Percentiles rank a stretch among this genome's conserved stretches.
Evolutionary conservation across 92 coral and sea anemone species (phyloP).

Genomic region (Parazoanthus darwini): DNA sequence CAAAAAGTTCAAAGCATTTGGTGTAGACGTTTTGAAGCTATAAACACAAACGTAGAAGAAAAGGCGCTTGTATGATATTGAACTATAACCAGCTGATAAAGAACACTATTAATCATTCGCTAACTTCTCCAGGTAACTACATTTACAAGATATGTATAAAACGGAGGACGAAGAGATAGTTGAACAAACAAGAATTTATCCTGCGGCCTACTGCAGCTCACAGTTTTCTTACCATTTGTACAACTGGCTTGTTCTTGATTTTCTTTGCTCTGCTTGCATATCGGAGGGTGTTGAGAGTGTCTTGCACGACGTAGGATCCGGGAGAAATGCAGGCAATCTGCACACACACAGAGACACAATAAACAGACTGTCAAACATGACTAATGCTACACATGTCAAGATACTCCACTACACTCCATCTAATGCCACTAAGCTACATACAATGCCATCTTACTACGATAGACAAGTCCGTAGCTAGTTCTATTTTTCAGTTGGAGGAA

Average conservation of each 20-base stretch:
- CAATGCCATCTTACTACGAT: too few relatives aligned
- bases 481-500: too few relatives aligned
- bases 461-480: too few relatives aligned
- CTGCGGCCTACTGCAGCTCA: neutral
- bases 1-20: too few relatives aligned
- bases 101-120: neutral
- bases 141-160: neutral
- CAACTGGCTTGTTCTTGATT: constrained; percentile 96
- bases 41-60: too few relatives aligned
- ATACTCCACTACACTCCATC: neutral
- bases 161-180: neutral
- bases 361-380: neutral
- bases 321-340: constrained; percentile 99
- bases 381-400: neutral
- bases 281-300: constrained; percentile 93
- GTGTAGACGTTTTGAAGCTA: too few relatives aligned
- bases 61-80: too few relatives aligned
- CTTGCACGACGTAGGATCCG: constrained; percentile 85
- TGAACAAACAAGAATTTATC: neutral
- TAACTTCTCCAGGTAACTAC: neutral
- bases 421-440: too few relatives aligned
- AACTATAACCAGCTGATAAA: neutral
- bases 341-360: constrained; percentile 14
- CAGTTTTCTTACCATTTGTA: constrained; percentile 82
- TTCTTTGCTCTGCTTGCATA: constrained; percentile 98